These are phyloP conservation scores for Caretta caretta DNA, from an alignment of 2,113 vertebrate genomes.

Conservation along the genomic window DNA sequence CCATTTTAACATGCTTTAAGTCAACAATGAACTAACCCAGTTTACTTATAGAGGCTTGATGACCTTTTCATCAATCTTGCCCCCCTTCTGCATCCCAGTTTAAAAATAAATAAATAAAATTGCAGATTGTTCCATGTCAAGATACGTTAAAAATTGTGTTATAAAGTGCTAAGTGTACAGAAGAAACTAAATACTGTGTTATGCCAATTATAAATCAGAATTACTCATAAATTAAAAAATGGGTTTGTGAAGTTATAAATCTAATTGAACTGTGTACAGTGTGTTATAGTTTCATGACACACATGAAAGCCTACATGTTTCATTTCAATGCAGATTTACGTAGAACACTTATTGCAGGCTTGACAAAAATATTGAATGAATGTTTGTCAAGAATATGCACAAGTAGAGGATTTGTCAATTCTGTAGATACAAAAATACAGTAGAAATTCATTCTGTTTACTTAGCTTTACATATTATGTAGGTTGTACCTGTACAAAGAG, in stretches of 20 bases:
- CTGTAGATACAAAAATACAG: constrained; percentile 10
- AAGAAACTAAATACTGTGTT: not conserved
- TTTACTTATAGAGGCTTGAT: constrained; percentile 5
- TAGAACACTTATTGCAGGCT: not conserved
- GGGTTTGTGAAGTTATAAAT: not conserved
- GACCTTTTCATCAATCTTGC: not conserved
- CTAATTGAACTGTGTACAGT: not conserved
- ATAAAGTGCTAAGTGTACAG: not conserved
- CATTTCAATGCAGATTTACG: not conserved
- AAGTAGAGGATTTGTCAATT: constrained; percentile 12
- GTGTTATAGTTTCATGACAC: not conserved
- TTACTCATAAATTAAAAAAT: constrained; percentile 8
- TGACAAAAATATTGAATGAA: not conserved
- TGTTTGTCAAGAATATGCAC: constrained; percentile 26
- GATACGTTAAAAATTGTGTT: not conserved
- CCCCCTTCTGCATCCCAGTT: too few relatives aligned
- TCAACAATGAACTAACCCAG: constrained; percentile 29
- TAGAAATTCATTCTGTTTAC: not conserved
- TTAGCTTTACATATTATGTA: not conserved
- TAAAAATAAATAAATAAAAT: not conserved
- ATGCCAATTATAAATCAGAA: not conserved
- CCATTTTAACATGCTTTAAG: constrained; percentile 32
- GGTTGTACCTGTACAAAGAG: not conserved
- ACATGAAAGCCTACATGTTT: not conserved
- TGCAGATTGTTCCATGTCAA: not conserved